phyloP scores from a whole-genome alignment of 2,797 vertebrate species.

The Agapornis canus region DNA sequence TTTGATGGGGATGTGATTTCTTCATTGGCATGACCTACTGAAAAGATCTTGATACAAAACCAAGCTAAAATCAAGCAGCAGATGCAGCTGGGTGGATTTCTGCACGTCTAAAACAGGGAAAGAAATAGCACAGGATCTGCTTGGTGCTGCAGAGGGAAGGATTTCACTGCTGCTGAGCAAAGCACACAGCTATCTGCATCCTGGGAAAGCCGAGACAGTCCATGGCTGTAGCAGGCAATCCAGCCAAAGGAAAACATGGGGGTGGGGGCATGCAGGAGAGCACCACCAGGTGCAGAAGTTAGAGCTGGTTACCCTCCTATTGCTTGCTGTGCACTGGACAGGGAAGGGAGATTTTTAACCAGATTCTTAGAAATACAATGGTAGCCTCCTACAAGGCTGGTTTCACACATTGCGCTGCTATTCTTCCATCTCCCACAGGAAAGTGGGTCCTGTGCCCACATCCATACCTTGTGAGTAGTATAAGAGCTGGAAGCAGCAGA shows the following conservation, averaged over 20 bases:
- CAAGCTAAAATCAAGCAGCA: not conserved
- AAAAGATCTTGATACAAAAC: not conserved
- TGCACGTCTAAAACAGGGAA: not conserved
- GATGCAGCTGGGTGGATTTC: not conserved
- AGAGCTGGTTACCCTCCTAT: not conserved
- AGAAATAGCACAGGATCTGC: not conserved
- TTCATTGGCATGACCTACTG: not conserved
- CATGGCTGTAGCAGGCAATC: not conserved
- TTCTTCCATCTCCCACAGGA: not conserved
- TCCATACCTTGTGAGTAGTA: not conserved
- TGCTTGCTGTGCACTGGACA: not conserved
- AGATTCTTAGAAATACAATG: not conserved
- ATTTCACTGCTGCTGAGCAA: not conserved
- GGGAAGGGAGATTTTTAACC: not conserved
- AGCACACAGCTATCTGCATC: not conserved
- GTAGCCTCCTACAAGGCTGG: not conserved
- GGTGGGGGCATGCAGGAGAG: not conserved
- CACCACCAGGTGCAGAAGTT: not conserved
- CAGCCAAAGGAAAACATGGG: not conserved
- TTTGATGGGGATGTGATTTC: not conserved
- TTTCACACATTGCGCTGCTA: not conserved
- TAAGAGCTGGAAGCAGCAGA: not conserved
- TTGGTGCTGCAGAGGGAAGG: not conserved
- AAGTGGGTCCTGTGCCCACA: not conserved
- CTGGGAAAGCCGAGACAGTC: not conserved